Evolutionary conservation across 2,888 invertebrate genomes (phyloP).

Genomic region (Meandrusa payeni): DNA sequence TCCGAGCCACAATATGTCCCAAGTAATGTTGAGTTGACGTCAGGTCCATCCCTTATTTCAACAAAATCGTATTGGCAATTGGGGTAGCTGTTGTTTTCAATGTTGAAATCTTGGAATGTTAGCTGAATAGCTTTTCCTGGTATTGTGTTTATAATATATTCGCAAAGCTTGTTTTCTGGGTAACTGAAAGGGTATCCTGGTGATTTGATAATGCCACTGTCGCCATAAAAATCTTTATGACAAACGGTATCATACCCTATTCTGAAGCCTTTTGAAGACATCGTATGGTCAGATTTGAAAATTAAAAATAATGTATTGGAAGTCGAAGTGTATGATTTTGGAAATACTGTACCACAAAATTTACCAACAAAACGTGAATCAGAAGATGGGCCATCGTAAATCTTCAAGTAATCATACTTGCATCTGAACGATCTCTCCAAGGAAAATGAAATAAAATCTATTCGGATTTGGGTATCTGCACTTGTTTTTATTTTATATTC

Average conservation of each 20-base stretch:
- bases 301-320: constrained; percentile 79
- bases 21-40: constrained; percentile 82
- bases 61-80: constrained; percentile 60
- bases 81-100: constrained; percentile 70
- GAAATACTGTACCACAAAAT: constrained; percentile 86
- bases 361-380: constrained; percentile 85
- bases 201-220: constrained; percentile 83
- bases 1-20: constrained; percentile 85
- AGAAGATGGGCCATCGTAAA: constrained; percentile 84
- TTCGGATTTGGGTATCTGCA: constrained; percentile 80
- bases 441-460: constrained; percentile 84
- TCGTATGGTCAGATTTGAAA: constrained; percentile 66
- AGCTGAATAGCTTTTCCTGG: constrained; percentile 84
- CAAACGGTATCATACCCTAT: constrained; percentile 59
- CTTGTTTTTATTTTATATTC: constrained; percentile 90
- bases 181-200: constrained; percentile 89
- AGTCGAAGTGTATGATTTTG: constrained; percentile 81
- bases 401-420: constrained; percentile 80
- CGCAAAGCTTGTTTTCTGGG: constrained; percentile 82
- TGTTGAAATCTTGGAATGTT: constrained; percentile 84
- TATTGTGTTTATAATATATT: constrained; percentile 84
- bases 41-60: constrained; percentile 86
- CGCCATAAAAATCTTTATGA: constrained; percentile 66
- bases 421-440: constrained; percentile 83
- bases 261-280: constrained; percentile 52